These are phyloP conservation scores for Xanthia togata DNA, from an alignment of 2,888 invertebrate species.

Conservation along the genomic window DNA sequence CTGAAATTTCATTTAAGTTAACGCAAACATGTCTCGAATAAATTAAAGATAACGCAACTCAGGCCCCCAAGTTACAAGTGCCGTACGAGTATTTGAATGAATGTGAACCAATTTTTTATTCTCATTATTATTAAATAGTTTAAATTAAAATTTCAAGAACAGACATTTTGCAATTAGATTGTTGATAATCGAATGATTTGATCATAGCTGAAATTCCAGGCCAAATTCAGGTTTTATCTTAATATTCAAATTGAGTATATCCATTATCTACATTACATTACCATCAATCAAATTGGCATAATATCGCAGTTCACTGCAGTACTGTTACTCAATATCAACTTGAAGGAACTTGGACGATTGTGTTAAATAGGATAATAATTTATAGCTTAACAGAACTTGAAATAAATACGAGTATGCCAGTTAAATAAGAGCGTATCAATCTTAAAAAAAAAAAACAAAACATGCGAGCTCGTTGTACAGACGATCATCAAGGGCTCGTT, in stretches of 20 bases:
- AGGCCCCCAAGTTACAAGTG: too few species aligned
- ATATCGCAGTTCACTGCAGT: background rate
- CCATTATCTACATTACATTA: background rate
- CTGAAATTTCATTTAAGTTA: background rate
- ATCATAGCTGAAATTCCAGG: background rate
- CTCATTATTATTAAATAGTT: background rate
- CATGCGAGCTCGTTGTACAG: constrained; percentile 1
- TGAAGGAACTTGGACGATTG: background rate
- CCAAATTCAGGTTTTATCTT: background rate
- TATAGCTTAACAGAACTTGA: too few species aligned
- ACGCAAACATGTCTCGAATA: too few species aligned
- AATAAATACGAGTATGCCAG: background rate
- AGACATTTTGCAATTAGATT: background rate
- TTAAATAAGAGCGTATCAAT: background rate
- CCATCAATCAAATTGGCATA: background rate
- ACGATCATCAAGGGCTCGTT: too few species aligned
- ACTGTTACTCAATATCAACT: background rate
- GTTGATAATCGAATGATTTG: background rate
- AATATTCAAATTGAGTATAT: constrained; percentile 4
- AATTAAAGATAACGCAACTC: too few species aligned
- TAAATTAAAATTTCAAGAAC: background rate
- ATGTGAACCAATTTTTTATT: too few species aligned
- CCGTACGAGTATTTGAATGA: too few species aligned
- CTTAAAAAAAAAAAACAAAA: constrained; percentile 24
- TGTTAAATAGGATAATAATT: background rate